phyloP scores from a whole-genome alignment of 1,140 invertebrate species.

The Euwallacea fornicatus region DNA sequence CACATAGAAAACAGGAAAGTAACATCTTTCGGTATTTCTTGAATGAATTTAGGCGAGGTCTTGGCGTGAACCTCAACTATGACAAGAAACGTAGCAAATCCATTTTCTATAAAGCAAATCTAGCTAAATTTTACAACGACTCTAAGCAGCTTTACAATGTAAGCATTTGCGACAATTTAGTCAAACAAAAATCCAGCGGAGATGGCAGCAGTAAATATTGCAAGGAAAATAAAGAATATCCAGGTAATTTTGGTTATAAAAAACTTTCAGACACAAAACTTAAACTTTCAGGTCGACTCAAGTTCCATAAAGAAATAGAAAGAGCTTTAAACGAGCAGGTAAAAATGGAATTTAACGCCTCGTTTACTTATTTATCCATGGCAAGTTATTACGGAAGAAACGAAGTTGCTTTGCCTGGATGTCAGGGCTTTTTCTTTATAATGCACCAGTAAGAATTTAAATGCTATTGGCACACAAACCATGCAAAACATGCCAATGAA shows the following conservation, averaged over 20 bases:
- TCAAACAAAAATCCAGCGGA: slow-evolving; percentile 23
- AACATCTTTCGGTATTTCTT: no score
- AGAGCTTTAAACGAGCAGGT: slow-evolving; percentile 81
- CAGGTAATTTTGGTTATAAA: slow-evolving; percentile 16
- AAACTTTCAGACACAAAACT: not conserved
- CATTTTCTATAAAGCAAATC: slow-evolving; percentile 16
- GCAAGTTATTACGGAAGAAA: slow-evolving; percentile 76
- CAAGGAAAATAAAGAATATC: slow-evolving; percentile 19
- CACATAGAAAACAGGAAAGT: no score
- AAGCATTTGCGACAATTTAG: slow-evolving; percentile 31
- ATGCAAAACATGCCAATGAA: no score
- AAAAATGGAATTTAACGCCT: slow-evolving; percentile 82
- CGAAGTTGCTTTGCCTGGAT: slow-evolving; percentile 74
- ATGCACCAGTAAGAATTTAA: slow-evolving; percentile 56
- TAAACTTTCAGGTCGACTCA: slow-evolving; percentile 61
- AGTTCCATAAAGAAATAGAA: slow-evolving; percentile 75
- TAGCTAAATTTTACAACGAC: slow-evolving; percentile 21
- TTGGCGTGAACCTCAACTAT: not conserved
- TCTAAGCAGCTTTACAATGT: slow-evolving; percentile 15
- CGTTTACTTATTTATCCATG: slow-evolving; percentile 83
- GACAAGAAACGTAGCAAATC: not conserved
- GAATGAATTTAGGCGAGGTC: no score
- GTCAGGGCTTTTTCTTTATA: slow-evolving; percentile 71
- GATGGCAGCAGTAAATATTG: slow-evolving; percentile 2
- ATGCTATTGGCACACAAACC: no score